A percentile compares a stretch with the other conserved stretches of the same genome.
phyloP scores from a whole-genome alignment of 2,797 vertebrate species.

The Psittacula echo region DNA sequence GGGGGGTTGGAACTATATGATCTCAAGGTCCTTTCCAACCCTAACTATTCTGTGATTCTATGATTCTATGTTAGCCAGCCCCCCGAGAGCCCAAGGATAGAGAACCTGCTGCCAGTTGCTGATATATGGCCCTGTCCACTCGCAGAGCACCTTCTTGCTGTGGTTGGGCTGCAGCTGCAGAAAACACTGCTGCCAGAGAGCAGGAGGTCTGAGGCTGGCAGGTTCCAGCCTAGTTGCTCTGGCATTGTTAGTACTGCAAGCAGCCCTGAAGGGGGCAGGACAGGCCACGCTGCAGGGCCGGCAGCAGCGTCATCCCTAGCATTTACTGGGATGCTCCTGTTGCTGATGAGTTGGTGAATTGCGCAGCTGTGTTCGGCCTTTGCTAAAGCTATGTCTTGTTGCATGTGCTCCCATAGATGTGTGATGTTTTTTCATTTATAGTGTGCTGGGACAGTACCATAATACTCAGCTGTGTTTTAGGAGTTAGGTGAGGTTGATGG shows the following conservation, averaged over 20 bases:
- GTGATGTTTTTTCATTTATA: background rate
- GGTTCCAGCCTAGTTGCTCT: background rate
- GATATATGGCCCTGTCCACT: background rate
- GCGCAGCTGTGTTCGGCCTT: background rate
- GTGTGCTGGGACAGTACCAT: background rate
- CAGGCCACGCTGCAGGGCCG: background rate
- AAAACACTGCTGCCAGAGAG: background rate
- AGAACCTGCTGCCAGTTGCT: background rate
- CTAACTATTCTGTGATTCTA: too few relatives aligned
- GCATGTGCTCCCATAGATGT: background rate
- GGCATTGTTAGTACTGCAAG: background rate
- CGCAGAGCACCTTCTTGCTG: background rate
- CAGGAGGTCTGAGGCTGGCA: rapidly evolving
- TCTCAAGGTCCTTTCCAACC: too few relatives aligned
- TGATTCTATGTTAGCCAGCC: background rate
- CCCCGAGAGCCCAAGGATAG: background rate
- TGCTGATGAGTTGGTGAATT: background rate
- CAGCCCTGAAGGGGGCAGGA: background rate
- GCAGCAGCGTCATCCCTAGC: background rate
- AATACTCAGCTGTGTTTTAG: background rate
- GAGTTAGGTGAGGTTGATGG: background rate
- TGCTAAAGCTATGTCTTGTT: background rate
- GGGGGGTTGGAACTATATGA: too few relatives aligned
- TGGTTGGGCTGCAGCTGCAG: background rate
- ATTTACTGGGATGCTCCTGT: background rate